Conservation (phyloP, 2,797 vertebrate genomes). For the Rallus crepitans region DNA sequence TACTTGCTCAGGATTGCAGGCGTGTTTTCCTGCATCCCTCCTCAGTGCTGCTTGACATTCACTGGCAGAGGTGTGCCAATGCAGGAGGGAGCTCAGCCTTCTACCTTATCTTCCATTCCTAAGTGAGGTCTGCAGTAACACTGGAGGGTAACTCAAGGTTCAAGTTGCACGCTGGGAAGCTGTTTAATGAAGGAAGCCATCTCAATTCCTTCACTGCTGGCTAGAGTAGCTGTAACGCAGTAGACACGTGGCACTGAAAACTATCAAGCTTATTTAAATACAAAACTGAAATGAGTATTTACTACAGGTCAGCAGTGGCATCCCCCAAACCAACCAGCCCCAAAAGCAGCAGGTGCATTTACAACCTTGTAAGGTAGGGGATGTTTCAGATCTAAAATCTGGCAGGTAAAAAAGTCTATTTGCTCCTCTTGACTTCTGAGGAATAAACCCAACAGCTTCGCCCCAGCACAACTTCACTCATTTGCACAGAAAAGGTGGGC, state of each 20-base stretch:
- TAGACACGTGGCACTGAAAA: background rate
- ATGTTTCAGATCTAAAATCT: background rate
- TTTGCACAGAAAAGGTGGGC: background rate
- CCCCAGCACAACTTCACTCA: background rate
- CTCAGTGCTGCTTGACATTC: background rate
- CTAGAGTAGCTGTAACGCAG: background rate
- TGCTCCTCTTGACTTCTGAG: background rate
- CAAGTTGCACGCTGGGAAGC: background rate
- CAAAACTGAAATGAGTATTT: background rate
- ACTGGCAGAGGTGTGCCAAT: background rate
- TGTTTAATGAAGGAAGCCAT: background rate
- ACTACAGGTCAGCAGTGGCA: background rate
- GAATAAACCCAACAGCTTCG: background rate
- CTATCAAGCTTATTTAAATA: background rate
- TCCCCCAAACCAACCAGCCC: background rate
- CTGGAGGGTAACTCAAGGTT: background rate
- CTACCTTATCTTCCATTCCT: background rate
- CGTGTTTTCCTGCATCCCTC: background rate
- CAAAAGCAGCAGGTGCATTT: background rate
- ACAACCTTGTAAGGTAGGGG: background rate
- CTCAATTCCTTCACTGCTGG: background rate
- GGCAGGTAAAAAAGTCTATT: background rate
- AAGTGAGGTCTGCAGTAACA: background rate
- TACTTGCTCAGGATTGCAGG: background rate
- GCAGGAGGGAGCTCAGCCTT: background rate